Conservation (phyloP, 2,888 invertebrate genomes). For the Pheosia gnoma region DNA sequence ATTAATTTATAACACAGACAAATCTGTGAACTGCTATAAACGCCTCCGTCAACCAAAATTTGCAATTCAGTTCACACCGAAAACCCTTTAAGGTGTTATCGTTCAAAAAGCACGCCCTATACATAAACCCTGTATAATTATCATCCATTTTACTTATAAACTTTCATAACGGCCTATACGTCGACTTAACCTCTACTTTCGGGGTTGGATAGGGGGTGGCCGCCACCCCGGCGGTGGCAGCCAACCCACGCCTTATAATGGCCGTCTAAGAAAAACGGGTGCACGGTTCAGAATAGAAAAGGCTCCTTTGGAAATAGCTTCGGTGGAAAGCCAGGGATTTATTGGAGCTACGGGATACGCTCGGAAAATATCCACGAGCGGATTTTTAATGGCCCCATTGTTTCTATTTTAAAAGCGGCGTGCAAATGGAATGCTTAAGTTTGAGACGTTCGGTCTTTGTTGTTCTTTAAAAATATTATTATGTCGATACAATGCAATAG, state of each 20-base stretch:
- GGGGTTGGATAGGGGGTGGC: slow-evolving; percentile 46
- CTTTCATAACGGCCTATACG: slow-evolving; percentile 84
- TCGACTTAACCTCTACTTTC: slow-evolving; percentile 82
- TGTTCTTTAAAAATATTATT: slow-evolving; percentile 7
- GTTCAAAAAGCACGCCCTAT: slow-evolving; percentile 75
- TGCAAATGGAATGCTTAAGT: slow-evolving; percentile 81
- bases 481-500: not conserved
- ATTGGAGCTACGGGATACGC: slow-evolving; percentile 80
- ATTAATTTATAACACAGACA: slow-evolving; percentile 31
- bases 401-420: slow-evolving; percentile 82
- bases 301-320: slow-evolving; percentile 83
- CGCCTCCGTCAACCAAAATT: slow-evolving; percentile 43
- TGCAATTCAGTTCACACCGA: slow-evolving; percentile 49
- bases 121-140: slow-evolving; percentile 81
- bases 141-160: slow-evolving; percentile 84
- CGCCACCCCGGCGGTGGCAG: slow-evolving; percentile 45
- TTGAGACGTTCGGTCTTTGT: slow-evolving; percentile 36
- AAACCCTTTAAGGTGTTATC: slow-evolving; percentile 72
- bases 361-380: slow-evolving; percentile 81
- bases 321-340: slow-evolving; percentile 83
- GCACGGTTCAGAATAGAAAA: slow-evolving; percentile 83
- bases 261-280: slow-evolving; percentile 83
- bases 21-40: slow-evolving; percentile 27
- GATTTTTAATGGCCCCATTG: slow-evolving; percentile 83
- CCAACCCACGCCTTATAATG: slow-evolving; percentile 75